phyloP scores from a whole-genome alignment of 2,797 vertebrate species.

The Emys orbicularis region DNA sequence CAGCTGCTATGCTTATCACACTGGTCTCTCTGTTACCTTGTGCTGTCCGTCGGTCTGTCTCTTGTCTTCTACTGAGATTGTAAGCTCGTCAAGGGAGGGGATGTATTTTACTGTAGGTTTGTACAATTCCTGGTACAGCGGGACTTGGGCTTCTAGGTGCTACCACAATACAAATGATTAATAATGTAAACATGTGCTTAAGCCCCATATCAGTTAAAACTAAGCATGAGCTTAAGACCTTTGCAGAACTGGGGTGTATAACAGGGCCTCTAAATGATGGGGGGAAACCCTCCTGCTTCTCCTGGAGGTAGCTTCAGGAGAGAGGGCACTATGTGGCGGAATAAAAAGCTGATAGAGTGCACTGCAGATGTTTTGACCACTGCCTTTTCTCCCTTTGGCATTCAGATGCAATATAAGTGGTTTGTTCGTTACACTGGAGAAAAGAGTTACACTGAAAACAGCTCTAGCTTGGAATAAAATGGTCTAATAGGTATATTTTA shows the following conservation, averaged over 20 bases:
- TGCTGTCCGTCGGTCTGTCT: neutral
- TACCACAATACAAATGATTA: neutral
- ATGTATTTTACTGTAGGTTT: neutral
- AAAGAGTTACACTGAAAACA: neutral
- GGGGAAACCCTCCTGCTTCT: neutral
- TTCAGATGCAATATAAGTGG: neutral
- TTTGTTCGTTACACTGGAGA: neutral
- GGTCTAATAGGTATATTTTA: neutral
- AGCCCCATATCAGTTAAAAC: neutral
- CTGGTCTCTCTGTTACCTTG: neutral
- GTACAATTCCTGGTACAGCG: neutral
- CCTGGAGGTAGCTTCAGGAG: neutral
- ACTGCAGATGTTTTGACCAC: neutral
- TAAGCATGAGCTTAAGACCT: neutral
- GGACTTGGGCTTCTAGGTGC: slow-evolving; percentile 4
- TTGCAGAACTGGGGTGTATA: neutral
- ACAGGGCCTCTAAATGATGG: neutral
- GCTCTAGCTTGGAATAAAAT: neutral
- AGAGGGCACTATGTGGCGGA: neutral
- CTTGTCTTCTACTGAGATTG: neutral
- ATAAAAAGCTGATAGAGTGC: neutral
- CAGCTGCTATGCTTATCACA: slow-evolving; percentile 30
- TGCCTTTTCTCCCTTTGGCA: neutral
- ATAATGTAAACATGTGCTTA: accelerated
- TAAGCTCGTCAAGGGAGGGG: neutral